Conservation (phyloP, 2,797 vertebrate genomes). For the Pachyuromys duprasi region DNA sequence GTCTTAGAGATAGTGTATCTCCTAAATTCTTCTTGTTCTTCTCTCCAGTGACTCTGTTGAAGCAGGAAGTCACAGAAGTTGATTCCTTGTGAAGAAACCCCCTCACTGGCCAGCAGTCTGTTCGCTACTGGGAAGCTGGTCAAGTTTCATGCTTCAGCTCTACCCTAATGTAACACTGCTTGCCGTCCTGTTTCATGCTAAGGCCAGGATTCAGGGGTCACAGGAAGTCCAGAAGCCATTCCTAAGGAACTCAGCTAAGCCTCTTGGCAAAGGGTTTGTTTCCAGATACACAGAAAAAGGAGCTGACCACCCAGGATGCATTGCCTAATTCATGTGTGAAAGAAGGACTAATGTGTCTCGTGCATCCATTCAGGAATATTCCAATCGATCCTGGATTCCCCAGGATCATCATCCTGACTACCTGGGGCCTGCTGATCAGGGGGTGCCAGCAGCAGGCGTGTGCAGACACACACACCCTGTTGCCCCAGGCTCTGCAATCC, state of each 20-base stretch:
- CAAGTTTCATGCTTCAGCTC: neutral
- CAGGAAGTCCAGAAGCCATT: conserved; percentile 38
- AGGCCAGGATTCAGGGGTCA: neutral
- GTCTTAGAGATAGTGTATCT: conserved; percentile 40
- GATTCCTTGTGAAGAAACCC: conserved; percentile 46
- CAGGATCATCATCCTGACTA: neutral
- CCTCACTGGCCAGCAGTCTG: conserved; percentile 6
- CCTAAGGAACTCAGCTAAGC: neutral
- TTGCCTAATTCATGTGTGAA: neutral
- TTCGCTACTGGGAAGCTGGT: conserved; percentile 38
- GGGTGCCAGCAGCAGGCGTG: neutral
- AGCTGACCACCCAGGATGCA: conserved; percentile 6
- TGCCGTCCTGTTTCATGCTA: neutral
- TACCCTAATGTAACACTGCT: conserved; percentile 26
- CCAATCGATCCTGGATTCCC: neutral
- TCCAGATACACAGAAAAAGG: neutral
- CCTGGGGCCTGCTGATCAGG: neutral
- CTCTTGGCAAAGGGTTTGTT: conserved; percentile 15
- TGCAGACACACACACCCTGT: neutral
- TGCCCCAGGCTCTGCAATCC: neutral
- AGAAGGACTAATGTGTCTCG: neutral
- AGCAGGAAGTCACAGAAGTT: conserved; percentile 34
- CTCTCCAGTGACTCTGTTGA: conserved; percentile 3
- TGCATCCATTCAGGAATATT: neutral
- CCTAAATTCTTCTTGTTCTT: conserved; percentile 49